Conservation (phyloP, 2,888 invertebrate genomes). For the Leucozona laternaria region DNA sequence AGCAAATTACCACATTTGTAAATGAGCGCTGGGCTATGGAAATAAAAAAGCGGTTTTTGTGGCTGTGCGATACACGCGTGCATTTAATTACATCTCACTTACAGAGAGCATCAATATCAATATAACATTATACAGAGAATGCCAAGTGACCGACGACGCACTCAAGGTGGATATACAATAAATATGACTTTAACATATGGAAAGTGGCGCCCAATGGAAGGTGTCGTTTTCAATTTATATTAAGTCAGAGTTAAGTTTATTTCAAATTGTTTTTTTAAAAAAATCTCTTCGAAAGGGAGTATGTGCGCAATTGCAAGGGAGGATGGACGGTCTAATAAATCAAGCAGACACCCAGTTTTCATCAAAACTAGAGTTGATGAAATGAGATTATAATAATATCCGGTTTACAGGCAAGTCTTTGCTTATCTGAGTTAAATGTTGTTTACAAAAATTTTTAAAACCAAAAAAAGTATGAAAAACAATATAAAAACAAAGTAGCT, state of each 20-base stretch:
- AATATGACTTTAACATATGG: background rate
- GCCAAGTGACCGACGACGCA: background rate
- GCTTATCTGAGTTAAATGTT: no score
- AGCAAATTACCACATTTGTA: constrained; percentile 72
- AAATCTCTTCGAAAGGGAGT: constrained; percentile 21
- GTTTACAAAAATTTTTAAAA: background rate
- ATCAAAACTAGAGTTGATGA: constrained; percentile 42
- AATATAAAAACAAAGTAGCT: background rate
- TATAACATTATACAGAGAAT: constrained; percentile 19
- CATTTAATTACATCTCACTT: constrained; percentile 71
- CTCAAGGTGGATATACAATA: background rate
- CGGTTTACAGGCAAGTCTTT: no score
- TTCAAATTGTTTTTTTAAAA: constrained; percentile 57
- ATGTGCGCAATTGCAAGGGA: background rate
- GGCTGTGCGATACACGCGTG: constrained; percentile 47
- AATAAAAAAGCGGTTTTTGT: constrained; percentile 46
- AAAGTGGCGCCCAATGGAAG: constrained; percentile 17
- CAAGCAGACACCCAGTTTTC: constrained; percentile 51
- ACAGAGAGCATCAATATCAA: constrained; percentile 57
- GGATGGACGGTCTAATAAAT: constrained; percentile 36
- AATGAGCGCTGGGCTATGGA: constrained; percentile 53
- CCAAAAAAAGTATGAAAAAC: no score
- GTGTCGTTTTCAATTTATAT: background rate
- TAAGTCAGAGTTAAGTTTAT: background rate
- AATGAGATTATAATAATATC: no score